Conservation (phyloP, 2,888 invertebrate genomes). For the Oscheius sp. region DNA sequence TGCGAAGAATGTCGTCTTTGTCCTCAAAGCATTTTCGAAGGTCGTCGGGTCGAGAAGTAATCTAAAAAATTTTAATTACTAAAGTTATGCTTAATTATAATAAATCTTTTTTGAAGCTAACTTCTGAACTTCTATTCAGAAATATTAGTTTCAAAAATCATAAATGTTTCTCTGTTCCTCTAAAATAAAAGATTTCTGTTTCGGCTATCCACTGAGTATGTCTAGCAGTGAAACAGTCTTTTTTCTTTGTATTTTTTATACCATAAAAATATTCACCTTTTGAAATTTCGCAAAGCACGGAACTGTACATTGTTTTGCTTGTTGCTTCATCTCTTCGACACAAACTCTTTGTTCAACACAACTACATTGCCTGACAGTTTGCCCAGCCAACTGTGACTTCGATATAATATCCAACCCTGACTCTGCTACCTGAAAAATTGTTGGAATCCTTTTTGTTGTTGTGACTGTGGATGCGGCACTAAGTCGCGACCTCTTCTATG, state of each 20-base stretch:
- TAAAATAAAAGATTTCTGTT: too few relatives aligned
- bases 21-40: slow-evolving; percentile 61
- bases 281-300: slow-evolving; percentile 62
- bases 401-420: slow-evolving; percentile 43
- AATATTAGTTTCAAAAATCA: too few relatives aligned
- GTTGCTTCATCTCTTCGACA: slow-evolving; percentile 64
- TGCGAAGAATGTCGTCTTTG: slow-evolving; percentile 59
- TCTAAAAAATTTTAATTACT: slow-evolving; percentile 35
- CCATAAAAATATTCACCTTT: slow-evolving; percentile 38
- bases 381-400: slow-evolving; percentile 36
- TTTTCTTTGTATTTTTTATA: too few relatives aligned
- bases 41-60: slow-evolving; percentile 58
- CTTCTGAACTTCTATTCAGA: too few relatives aligned
- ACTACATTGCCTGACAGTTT: slow-evolving; percentile 61
- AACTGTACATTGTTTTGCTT: slow-evolving; percentile 61
- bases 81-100: not conserved
- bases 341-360: slow-evolving; percentile 63
- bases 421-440: slow-evolving; percentile 40
- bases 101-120: not conserved
- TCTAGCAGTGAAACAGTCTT: too few relatives aligned
- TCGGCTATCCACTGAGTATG: too few relatives aligned
- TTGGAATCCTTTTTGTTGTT: not conserved
- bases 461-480: not conserved
- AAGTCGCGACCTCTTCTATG: not conserved
- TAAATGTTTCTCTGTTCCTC: too few relatives aligned